These are phyloP conservation scores for Hormiphora californensis DNA, from an alignment of 37 sponge, comb jelly and placozoan genomes.

Conservation along the genomic window DNA sequence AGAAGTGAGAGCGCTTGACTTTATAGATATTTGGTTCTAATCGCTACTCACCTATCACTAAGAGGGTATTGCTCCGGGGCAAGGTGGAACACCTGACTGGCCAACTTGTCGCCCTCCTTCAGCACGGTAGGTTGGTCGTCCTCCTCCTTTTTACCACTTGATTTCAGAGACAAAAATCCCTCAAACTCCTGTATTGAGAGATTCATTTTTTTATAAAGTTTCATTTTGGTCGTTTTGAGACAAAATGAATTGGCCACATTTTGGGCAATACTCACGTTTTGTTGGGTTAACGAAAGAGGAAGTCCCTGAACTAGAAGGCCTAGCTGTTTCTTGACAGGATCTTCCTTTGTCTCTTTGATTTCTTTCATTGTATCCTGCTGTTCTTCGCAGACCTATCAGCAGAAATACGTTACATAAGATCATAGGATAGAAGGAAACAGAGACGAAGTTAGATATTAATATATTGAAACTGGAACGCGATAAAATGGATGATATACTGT, in stretches of 20 bases:
- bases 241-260: too few relatives aligned
- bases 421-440: too few relatives aligned
- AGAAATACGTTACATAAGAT: too few relatives aligned
- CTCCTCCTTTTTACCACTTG: neutral
- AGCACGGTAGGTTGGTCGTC: constrained; percentile 35
- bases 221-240: too few relatives aligned
- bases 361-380: neutral
- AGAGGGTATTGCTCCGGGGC: constrained; percentile 9
- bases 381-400: constrained; percentile 30
- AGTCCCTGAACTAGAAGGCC: neutral
- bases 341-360: neutral
- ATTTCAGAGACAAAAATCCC: constrained; percentile 14
- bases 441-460: too few relatives aligned
- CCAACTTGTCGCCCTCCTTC: neutral
- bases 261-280: constrained; percentile 19
- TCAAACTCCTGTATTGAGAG: constrained; percentile 50
- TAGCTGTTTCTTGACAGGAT: constrained; percentile 27
- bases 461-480: too few relatives aligned
- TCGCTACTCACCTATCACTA: constrained; percentile 5
- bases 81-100: constrained; percentile 5
- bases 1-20: neutral
- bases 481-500: too few relatives aligned
- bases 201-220: too few relatives aligned
- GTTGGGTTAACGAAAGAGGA: constrained; percentile 3
- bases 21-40: too few relatives aligned